Evolutionary conservation across 2,888 invertebrate species (phyloP), one percentile per base, ranked within the genome.

Genomic region (Melanargia galathea): DNA sequence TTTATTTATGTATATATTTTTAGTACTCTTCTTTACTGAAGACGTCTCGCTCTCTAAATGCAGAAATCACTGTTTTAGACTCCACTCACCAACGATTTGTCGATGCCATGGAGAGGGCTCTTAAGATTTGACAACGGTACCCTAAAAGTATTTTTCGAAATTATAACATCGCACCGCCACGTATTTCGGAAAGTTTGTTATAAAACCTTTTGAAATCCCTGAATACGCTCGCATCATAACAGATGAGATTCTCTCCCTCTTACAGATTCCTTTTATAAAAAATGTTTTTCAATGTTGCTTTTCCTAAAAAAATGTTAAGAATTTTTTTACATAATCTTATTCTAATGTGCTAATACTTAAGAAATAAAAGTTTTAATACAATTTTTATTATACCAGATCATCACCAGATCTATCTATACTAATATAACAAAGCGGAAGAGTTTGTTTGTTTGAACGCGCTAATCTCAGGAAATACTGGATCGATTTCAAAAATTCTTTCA

Each of bases 111-210:
- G n/a, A 30, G n/a, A 38, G n/a, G 38, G 16, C n/a, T n/a, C 2
- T 40, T 40, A 7, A 40, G 16, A 43, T 43, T 43, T 33, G 11
- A 8, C 13, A 20, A 8, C 20, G n/a, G n/a, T 22, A 22, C 1
- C 22, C 22, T 22, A 8, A 38, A 38, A 16, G 20, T 54, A 38
- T 52, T 52, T 54, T 54, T 38, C 7, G 7, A 54, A 54, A 65
- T 62, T 48, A 62, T 55, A 65, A 62, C 22, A 54, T 55, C 54
- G 33, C 52, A 35, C 46, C 11, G 51, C 24, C 48, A 60, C 18
- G 38, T 49, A 20, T 40, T 40, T 45, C n/a, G 54, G 54, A 33
- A 65, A 62, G 62, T 43, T 62, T 62, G 55, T 62, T 58, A 58
- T 35, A 30, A 48, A 57, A 51, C 35, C 43, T 58, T 62, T 65